Percentiles rank a stretch among this genome's conserved stretches.
phyloP scores from a whole-genome alignment of 2,888 invertebrate species.

The Platypus cylindrus region DNA sequence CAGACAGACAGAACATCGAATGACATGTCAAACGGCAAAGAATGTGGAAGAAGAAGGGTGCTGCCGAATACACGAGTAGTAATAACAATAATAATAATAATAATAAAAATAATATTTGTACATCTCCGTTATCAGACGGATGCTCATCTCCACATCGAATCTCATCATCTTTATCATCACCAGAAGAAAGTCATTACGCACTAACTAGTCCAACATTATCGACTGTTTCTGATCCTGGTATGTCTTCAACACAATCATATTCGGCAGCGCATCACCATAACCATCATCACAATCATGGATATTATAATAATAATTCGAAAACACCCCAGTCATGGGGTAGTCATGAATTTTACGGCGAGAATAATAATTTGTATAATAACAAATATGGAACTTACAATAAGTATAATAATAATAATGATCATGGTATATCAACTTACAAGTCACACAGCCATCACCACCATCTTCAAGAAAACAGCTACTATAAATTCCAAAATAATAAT shows the following conservation, averaged over 20 bases:
- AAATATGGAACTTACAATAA: slow-evolving; percentile 25
- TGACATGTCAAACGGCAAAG: no score
- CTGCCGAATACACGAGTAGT: no score
- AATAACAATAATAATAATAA: no score
- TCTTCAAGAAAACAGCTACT: slow-evolving; percentile 9
- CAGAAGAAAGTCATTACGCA: slow-evolving; percentile 30
- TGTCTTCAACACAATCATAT: slow-evolving; percentile 34
- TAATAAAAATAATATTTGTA: no score
- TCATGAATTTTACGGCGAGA: slow-evolving; percentile 30
- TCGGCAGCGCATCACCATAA: slow-evolving; percentile 31
- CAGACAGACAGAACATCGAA: no score
- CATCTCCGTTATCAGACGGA: slow-evolving; percentile 31
- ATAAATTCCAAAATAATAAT: slow-evolving; percentile 10
- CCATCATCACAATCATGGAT: no score
- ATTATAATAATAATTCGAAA: slow-evolving; percentile 20
- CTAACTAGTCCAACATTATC: slow-evolving; percentile 28
- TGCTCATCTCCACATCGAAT: slow-evolving; percentile 24
- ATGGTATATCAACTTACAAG: slow-evolving; percentile 21
- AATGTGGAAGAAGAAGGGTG: slow-evolving; percentile 12
- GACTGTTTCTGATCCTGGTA: slow-evolving; percentile 29
- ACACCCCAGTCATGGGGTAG: slow-evolving; percentile 21
- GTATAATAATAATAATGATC: background rate
- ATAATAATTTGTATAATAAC: slow-evolving; percentile 28
- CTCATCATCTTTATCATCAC: slow-evolving; percentile 27
- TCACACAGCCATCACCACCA: slow-evolving; percentile 14